Evolutionary conservation across 2,888 invertebrate species (phyloP).

Genomic region (Camptogramma bilineatum): DNA sequence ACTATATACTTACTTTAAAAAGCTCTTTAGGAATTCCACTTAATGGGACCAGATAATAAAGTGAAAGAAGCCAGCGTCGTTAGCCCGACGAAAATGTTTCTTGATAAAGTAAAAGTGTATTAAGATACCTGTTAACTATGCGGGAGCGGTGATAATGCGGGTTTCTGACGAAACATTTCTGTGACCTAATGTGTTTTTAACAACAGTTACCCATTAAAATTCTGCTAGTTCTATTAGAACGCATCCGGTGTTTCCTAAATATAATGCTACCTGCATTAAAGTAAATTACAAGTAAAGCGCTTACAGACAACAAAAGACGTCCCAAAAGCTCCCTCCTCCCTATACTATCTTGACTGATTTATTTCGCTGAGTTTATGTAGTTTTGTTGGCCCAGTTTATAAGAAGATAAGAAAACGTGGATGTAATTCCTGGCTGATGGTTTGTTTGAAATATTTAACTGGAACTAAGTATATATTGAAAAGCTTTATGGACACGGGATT

Average conservation of each 20-base stretch:
- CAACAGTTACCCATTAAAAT: conserved; percentile 27
- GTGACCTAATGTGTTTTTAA: conserved; percentile 41
- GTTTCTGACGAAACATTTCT: conserved; percentile 27
- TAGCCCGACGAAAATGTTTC: conserved; percentile 43
- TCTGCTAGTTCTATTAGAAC: conserved; percentile 10
- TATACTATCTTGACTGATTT: conserved; percentile 6
- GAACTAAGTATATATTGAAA: no score
- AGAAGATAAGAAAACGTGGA: neutral
- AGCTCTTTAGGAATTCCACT: conserved; percentile 43
- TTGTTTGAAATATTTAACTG: neutral
- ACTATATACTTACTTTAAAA: conserved; percentile 38
- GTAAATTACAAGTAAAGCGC: conserved; percentile 1
- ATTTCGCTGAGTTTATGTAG: neutral
- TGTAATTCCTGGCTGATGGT: neutral
- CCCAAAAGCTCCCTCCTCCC: neutral
- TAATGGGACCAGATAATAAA: conserved; percentile 44
- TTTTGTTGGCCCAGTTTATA: neutral
- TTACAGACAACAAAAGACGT: conserved; percentile 14
- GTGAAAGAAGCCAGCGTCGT: conserved; percentile 44
- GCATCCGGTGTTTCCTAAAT: conserved; percentile 7
- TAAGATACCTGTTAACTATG: conserved; percentile 39
- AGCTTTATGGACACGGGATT: no score
- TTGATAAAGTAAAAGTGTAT: conserved; percentile 42
- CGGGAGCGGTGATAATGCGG: conserved; percentile 31
- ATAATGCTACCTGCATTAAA: conserved; percentile 1